Conservation (phyloP, 2,888 invertebrate species). For the Cryptus viduatorius region DNA sequence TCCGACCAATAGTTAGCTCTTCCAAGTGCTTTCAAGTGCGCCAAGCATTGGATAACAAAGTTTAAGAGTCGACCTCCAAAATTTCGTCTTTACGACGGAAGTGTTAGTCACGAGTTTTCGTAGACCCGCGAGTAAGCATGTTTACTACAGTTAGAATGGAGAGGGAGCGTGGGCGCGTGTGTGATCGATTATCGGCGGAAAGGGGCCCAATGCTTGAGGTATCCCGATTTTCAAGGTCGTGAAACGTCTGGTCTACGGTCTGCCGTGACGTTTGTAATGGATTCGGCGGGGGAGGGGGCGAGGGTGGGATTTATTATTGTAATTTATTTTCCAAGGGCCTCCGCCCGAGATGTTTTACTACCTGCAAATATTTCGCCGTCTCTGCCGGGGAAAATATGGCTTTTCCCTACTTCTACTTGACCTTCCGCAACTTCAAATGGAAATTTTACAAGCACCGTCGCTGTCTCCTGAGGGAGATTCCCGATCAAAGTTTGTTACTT, state of each 20-base stretch:
- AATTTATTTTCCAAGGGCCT: conserved; percentile 46
- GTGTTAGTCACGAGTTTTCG: neutral
- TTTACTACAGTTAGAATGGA: neutral
- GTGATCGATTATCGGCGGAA: conserved; percentile 57
- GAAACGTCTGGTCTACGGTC: conserved; percentile 64
- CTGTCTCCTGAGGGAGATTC: conserved; percentile 51
- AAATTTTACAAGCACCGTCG: conserved; percentile 46
- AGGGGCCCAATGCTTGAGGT: conserved; percentile 35
- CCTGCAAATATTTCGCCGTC: conserved; percentile 43
- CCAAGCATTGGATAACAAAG: neutral
- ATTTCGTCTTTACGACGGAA: neutral
- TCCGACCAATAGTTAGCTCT: too few relatives aligned
- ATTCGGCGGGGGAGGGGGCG: conserved; percentile 19
- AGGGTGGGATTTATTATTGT: conserved; percentile 64
- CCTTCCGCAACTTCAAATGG: conserved; percentile 63
- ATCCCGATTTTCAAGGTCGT: conserved; percentile 67
- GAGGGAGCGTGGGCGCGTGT: neutral
- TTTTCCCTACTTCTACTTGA: conserved; percentile 65
- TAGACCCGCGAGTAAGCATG: neutral
- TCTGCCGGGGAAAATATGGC: conserved; percentile 58
- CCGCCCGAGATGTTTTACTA: neutral
- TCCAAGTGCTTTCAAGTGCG: neutral
- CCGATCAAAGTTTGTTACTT: conserved; percentile 50
- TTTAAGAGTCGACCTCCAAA: too few relatives aligned
- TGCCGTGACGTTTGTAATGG: conserved; percentile 33